Evolutionary conservation across 1,140 invertebrate species (phyloP), one percentile per base, ranked within the genome.

Genomic region (Papilio polytes): DNA sequence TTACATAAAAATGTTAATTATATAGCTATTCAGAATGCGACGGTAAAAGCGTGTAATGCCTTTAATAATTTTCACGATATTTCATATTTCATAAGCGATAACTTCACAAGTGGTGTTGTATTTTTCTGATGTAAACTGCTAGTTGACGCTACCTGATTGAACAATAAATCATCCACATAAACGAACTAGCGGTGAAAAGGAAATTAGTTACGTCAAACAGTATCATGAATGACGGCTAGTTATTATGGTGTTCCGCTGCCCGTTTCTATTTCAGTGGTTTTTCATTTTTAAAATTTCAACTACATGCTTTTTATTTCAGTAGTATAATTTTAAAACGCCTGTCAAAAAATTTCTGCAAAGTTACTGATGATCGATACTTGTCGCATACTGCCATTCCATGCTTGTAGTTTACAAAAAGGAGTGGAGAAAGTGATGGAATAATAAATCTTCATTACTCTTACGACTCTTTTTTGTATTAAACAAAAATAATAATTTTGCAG

Each of bases 111-210:
- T 46, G 36, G 36, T 20, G 18, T 76, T 20, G 44, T 76, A 26
- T 26, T 76, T 76, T 76, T 76, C 44, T 46, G 46, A 44, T 31
- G 74, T 51, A 51, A 48, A 76, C 74, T 46, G 20, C 74, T 46
- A 6, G 77, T 66, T 78, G 56, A 66, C 26, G 20, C 8, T 66
- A 66, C 77, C 56, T 78, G 59, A 78, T 78, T 78, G 77, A 66
- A 78, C 77, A 78, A 78, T 78, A 78, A 78, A 78, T 78, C 77
- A 78, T 78, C 31, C 59, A 66, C 56, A 78, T 78, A 78, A 78
- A 31, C 77, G 53, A 78, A 78, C 59, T 63, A 78, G 22, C 56
- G 44, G 36, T 41, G 44, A 31, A 66, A 36, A 59, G 77, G 77
- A 78, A 78, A 78, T 78, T 78, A 78, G 77, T 78, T 66, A 66